These are phyloP conservation scores for Phania funesta DNA, from an alignment of 2,888 invertebrate species.

Conservation along the genomic window DNA sequence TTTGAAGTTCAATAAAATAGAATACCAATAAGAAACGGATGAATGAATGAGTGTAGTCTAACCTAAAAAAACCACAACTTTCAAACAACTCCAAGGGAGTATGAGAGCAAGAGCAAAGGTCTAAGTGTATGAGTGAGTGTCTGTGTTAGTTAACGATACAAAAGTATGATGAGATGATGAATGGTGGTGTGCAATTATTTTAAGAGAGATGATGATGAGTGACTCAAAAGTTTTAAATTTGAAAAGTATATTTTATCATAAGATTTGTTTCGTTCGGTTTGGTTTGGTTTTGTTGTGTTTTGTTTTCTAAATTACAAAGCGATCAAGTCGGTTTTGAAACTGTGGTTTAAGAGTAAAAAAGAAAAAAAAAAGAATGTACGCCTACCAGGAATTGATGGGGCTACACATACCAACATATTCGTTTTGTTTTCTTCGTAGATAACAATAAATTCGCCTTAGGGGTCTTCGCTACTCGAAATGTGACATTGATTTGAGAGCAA, in stretches of 20 bases:
- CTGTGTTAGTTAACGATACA: slow-evolving; percentile 22
- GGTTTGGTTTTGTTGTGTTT: not conserved
- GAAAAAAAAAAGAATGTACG: not conserved
- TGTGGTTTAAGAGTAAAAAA: slow-evolving; percentile 29
- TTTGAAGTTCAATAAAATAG: slow-evolving; percentile 48
- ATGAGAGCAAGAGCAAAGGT: slow-evolving; percentile 11
- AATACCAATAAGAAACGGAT: slow-evolving; percentile 69
- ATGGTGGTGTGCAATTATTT: slow-evolving; percentile 12
- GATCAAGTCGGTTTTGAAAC: slow-evolving; percentile 37
- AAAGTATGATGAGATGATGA: not conserved
- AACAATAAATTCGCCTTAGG: slow-evolving; percentile 56
- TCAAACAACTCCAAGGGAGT: slow-evolving; percentile 30
- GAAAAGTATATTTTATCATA: slow-evolving; percentile 22
- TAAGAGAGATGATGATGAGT: slow-evolving; percentile 60
- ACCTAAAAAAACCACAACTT: slow-evolving; percentile 14
- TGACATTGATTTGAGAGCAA: slow-evolving; percentile 63
- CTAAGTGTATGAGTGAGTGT: slow-evolving; percentile 18
- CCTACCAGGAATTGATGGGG: slow-evolving; percentile 20
- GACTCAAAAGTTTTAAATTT: slow-evolving; percentile 58
- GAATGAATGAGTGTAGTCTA: slow-evolving; percentile 64
- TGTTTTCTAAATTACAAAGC: slow-evolving; percentile 35
- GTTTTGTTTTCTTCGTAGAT: slow-evolving; percentile 33
- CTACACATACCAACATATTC: not conserved
- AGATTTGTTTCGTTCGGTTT: too few species aligned
- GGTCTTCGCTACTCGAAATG: slow-evolving; percentile 57